phyloP scores from a whole-genome alignment of 2,113 vertebrate species.

The Jacana jacana region DNA sequence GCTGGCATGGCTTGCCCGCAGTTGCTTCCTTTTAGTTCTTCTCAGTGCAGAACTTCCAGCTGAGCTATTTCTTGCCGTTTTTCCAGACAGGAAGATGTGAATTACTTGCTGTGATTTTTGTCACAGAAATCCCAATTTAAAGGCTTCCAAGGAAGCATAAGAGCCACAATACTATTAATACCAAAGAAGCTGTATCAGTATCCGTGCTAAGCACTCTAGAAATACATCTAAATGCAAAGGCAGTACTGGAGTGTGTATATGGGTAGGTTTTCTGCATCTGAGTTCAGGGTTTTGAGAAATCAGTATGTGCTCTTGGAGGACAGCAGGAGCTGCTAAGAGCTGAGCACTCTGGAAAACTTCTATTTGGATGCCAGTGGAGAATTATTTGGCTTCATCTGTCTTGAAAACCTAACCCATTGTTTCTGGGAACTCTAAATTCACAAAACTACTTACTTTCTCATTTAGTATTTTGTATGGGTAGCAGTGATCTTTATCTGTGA shows the following conservation, averaged over 20 bases:
- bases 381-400: slow-evolving; percentile 35
- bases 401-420: slow-evolving; percentile 46
- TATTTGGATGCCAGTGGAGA: slow-evolving; percentile 41
- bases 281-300: neutral
- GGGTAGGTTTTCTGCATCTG: neutral
- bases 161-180: neutral
- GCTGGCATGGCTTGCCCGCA: neutral
- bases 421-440: slow-evolving; percentile 54
- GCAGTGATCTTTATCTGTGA: slow-evolving; percentile 58
- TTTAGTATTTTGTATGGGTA: slow-evolving; percentile 36
- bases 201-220: neutral
- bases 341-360: slow-evolving; percentile 42
- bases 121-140: neutral
- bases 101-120: neutral
- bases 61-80: neutral
- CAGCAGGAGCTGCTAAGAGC: slow-evolving; percentile 4
- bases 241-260: neutral
- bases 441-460: slow-evolving; percentile 3
- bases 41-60: neutral
- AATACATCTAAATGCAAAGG: neutral
- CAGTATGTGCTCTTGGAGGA: neutral
- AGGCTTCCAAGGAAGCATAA: neutral
- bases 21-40: neutral
- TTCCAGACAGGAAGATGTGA: neutral
- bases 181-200: neutral